phyloP scores from a whole-genome alignment of 92 coral and sea anemone species.

The Porites divaricata region DNA sequence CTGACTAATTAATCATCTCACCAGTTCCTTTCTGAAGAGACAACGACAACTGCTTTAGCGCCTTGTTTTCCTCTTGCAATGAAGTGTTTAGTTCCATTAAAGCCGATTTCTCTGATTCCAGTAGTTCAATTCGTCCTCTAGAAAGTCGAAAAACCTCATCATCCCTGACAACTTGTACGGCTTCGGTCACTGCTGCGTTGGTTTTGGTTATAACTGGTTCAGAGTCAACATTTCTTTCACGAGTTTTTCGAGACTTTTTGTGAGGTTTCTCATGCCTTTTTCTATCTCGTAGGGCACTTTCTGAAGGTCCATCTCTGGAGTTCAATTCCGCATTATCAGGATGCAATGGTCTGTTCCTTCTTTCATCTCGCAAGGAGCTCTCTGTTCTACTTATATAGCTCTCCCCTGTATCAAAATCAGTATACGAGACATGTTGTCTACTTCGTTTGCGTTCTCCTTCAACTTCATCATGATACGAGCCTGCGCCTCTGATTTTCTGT shows the following conservation, averaged over 20 bases:
- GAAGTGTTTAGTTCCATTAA: slow-evolving; percentile 83
- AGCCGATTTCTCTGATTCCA: slow-evolving; percentile 86
- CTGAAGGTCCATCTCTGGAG: neutral
- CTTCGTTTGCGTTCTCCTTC: slow-evolving; percentile 8
- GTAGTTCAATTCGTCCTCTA: slow-evolving; percentile 62
- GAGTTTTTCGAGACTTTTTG: slow-evolving; percentile 19
- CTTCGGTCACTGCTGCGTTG: slow-evolving; percentile 34
- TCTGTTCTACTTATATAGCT: neutral
- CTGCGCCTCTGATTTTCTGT: neutral
- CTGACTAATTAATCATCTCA: neutral
- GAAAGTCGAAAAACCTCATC: slow-evolving; percentile 50
- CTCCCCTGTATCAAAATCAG: neutral
- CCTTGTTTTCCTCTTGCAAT: slow-evolving; percentile 84
- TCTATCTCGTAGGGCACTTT: neutral
- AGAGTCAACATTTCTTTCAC: slow-evolving; percentile 17
- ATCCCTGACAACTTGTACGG: slow-evolving; percentile 38
- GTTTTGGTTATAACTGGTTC: slow-evolving; percentile 28
- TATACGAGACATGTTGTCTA: neutral
- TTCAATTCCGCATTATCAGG: neutral
- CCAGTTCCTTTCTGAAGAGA: slow-evolving; percentile 85
- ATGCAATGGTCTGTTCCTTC: neutral
- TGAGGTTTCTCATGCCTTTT: slow-evolving; percentile 11
- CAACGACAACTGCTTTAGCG: slow-evolving; percentile 83
- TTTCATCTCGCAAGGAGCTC: neutral
- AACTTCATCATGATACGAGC: slow-evolving; percentile 9